phyloP scores from a whole-genome alignment of 2,113 vertebrate species.

The Macrotus californicus region DNA sequence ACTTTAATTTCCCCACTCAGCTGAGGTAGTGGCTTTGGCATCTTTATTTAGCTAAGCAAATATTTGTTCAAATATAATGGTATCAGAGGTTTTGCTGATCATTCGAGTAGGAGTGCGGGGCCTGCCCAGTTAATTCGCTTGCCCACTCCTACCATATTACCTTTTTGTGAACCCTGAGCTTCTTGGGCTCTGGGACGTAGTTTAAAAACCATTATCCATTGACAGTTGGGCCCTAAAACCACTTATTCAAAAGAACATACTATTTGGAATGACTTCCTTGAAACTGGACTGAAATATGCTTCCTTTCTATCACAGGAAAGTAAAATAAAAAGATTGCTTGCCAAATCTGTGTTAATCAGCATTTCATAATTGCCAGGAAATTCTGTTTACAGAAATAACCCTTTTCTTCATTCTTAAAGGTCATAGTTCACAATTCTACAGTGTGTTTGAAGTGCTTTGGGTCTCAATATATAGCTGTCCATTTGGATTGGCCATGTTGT shows the following conservation, averaged over 20 bases:
- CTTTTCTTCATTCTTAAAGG: constrained; percentile 27
- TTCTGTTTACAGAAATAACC: constrained; percentile 16
- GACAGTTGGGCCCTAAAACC: neutral
- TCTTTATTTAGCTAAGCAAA: constrained; percentile 6
- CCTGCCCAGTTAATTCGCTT: neutral
- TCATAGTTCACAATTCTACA: neutral
- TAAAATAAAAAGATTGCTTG: neutral
- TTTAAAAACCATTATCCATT: neutral
- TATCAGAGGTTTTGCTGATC: neutral
- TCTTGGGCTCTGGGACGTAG: neutral
- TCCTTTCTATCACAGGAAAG: constrained; percentile 23
- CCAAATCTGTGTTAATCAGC: neutral
- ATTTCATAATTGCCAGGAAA: neutral
- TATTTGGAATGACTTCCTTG: neutral
- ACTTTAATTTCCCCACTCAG: neutral
- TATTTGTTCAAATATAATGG: neutral
- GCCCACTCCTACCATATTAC: neutral
- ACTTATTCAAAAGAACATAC: neutral
- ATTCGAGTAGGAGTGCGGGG: neutral
- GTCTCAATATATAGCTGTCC: neutral
- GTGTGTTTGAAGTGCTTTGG: neutral
- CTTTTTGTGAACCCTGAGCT: neutral
- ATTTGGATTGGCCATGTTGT: constrained; percentile 2
- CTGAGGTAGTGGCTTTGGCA: neutral
- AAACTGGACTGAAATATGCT: neutral